Evolutionary conservation across 2,888 invertebrate species (phyloP).

Genomic region (Leptothorax acervorum): DNA sequence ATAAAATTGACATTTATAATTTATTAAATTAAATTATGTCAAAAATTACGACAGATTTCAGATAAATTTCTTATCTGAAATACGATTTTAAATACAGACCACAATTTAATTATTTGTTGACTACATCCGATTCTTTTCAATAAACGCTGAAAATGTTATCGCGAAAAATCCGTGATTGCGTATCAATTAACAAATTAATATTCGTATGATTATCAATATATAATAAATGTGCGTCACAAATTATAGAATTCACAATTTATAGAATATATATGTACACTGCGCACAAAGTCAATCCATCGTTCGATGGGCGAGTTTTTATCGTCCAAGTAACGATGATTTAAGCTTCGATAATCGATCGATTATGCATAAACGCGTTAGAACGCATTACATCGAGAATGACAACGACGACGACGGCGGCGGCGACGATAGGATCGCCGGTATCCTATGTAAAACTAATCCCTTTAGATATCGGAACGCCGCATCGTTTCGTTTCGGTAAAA

Average conservation of each 20-base stretch:
- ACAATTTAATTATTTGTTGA: not conserved
- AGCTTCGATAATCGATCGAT: conserved; percentile 26
- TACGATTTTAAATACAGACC: not conserved
- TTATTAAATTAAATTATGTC: not conserved
- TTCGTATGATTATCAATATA: not conserved
- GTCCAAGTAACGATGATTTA: not conserved
- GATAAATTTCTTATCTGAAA: not conserved
- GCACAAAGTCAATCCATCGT: not conserved
- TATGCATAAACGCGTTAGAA: not conserved
- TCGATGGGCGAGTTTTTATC: not conserved
- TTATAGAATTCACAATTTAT: not conserved
- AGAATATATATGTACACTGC: not conserved
- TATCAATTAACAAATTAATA: not conserved
- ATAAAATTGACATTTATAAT: not conserved
- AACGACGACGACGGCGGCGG: not conserved
- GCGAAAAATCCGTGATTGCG: not conserved
- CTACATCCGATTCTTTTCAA: not conserved
- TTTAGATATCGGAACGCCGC: not conserved
- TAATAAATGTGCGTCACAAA: not conserved
- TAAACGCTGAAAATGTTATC: not conserved
- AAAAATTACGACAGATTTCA: not conserved
- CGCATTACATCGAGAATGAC: not conserved
- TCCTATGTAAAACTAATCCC: conserved; percentile 25
- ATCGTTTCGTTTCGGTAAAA: conserved; percentile 38
- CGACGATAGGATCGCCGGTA: not conserved